Evolutionary conservation across 2,797 vertebrate genomes (phyloP).

Genomic region (Austrolebias charrua): DNA sequence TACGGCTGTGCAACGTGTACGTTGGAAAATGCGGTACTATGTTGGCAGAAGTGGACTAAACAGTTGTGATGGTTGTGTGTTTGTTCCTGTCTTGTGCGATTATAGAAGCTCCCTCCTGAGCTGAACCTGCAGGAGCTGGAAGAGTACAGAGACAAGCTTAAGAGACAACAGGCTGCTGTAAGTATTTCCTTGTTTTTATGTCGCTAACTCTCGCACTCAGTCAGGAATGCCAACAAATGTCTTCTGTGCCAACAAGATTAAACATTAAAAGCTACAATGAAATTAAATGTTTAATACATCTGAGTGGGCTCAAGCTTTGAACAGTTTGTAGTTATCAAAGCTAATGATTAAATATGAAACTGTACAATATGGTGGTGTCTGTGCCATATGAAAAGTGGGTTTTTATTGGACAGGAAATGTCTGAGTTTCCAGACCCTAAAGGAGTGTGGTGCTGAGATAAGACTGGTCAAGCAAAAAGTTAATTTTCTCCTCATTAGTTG

Average conservation of each 20-base stretch:
- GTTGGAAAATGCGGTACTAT: background rate
- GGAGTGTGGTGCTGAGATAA: background rate
- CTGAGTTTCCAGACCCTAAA: background rate
- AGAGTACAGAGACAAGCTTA: conserved; percentile 92
- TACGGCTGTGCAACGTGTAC: too few relatives aligned
- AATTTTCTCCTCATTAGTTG: background rate
- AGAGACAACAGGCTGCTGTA: conserved; percentile 94
- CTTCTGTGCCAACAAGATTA: background rate
- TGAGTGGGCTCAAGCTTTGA: background rate
- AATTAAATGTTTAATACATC: background rate
- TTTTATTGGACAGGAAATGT: background rate
- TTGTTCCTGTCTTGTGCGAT: conserved; percentile 47
- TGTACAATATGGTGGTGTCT: too few relatives aligned
- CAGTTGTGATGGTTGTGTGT: conserved; percentile 19
- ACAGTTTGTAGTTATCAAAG: too few relatives aligned
- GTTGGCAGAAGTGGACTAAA: conserved; percentile 14
- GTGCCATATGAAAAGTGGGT: background rate
- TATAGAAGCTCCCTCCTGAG: conserved; percentile 91
- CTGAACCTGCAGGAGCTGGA: conserved; percentile 94
- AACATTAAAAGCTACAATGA: too few relatives aligned
- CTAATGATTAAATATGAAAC: too few relatives aligned
- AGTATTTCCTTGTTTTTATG: conserved; percentile 62
- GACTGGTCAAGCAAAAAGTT: background rate
- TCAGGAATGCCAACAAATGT: conserved; percentile 1
- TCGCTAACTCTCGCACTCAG: background rate